These are phyloP conservation scores for Drosophila biarmipes DNA, from an alignment of 1,140 invertebrate species.

Conservation along the genomic window DNA sequence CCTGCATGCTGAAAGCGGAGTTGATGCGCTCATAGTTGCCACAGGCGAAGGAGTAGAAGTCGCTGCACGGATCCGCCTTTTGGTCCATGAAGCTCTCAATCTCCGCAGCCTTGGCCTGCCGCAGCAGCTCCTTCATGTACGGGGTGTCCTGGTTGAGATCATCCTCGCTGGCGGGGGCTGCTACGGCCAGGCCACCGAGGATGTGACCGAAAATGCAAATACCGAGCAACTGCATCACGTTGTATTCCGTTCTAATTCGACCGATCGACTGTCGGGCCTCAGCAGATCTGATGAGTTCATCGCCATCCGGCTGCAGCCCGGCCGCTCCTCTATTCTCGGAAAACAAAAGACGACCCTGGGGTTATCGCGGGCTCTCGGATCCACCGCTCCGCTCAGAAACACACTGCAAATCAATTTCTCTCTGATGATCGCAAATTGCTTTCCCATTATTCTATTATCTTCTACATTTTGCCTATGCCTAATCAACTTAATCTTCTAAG, in stretches of 20 bases:
- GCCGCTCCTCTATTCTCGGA: slow-evolving; percentile 1
- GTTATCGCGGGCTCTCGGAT: slow-evolving; percentile 21
- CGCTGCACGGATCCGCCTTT: slow-evolving; percentile 86
- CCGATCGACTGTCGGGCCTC: slow-evolving; percentile 11
- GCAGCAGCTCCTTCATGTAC: slow-evolving; percentile 24
- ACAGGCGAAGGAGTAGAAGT: slow-evolving; percentile 88
- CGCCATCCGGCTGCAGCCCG: slow-evolving; percentile 1
- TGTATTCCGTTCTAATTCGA: not conserved
- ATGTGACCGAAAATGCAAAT: not conserved
- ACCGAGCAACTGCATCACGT: slow-evolving; percentile 15
- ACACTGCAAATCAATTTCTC: not conserved
- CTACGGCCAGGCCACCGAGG: not conserved
- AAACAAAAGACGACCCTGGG: slow-evolving; percentile 30
- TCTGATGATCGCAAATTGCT: not conserved
- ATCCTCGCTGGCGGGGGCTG: slow-evolving; percentile 9
- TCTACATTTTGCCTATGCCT: too few relatives aligned
- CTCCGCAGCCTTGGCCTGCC: slow-evolving; percentile 54
- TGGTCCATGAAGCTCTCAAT: slow-evolving; percentile 84
- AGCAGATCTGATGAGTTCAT: slow-evolving; percentile 4
- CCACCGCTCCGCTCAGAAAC: not conserved
- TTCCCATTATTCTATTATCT: not conserved
- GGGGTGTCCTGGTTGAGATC: not conserved
- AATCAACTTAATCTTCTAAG: too few relatives aligned
- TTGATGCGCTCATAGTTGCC: slow-evolving; percentile 87
- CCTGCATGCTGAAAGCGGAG: slow-evolving; percentile 40